Conservation (phyloP, 2,797 vertebrate genomes). For the Menidia menidia region DNA sequence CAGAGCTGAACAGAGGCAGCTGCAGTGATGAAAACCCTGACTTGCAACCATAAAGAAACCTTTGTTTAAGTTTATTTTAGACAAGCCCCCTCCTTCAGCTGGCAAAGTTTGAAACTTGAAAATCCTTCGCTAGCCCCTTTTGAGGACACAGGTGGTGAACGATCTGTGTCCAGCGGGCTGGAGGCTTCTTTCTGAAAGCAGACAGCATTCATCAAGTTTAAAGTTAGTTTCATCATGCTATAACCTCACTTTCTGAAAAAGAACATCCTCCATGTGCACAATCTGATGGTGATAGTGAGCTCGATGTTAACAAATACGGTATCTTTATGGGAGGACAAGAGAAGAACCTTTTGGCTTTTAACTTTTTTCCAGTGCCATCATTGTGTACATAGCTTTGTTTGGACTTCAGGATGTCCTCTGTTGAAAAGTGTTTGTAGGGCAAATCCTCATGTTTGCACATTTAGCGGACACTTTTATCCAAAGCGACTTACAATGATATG, state of each 20-base stretch:
- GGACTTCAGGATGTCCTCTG: neutral
- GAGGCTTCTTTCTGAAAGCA: conserved; percentile 25
- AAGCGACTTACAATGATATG: too few species aligned
- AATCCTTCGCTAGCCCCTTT: conserved; percentile 18
- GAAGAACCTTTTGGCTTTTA: conserved; percentile 35
- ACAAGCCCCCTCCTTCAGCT: conserved; percentile 12
- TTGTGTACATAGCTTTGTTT: neutral
- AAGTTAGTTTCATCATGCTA: conserved; percentile 24
- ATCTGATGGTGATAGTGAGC: conserved; percentile 38
- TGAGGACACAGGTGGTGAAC: neutral
- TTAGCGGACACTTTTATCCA: too few species aligned
- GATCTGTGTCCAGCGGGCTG: neutral
- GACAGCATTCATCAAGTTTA: neutral
- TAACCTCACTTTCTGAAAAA: conserved; percentile 44
- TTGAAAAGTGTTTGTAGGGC: too few species aligned
- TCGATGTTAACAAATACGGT: conserved; percentile 38
- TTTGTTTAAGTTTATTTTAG: conserved; percentile 35
- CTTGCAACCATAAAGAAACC: conserved; percentile 20
- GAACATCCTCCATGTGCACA: conserved; percentile 31
- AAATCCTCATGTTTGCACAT: too few species aligned
- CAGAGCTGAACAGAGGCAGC: conserved; percentile 11
- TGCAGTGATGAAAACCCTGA: conserved; percentile 44
- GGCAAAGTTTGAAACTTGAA: conserved; percentile 15
- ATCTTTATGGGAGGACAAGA: conserved; percentile 5
- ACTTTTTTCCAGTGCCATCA: conserved; percentile 21